phyloP scores from a whole-genome alignment of 1,140 invertebrate genomes.

The Reticulitermes speratus region DNA sequence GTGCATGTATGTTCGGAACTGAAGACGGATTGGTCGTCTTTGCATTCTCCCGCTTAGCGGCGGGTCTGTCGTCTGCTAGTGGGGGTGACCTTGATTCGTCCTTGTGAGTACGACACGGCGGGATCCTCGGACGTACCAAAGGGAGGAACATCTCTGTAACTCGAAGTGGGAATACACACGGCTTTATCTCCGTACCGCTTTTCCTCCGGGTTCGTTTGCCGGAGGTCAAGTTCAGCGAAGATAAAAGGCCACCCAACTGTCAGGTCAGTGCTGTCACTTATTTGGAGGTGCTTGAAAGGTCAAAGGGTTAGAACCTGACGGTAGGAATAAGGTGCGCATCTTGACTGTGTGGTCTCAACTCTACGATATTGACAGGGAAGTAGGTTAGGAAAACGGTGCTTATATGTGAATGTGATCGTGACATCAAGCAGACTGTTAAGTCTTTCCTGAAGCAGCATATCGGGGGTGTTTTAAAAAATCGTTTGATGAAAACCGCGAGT shows the following conservation, averaged over 20 bases:
- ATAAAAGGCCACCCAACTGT: conserved; percentile 10
- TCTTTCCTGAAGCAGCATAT: too few relatives aligned
- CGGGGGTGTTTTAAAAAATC: too few relatives aligned
- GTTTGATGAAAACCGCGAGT: too few relatives aligned
- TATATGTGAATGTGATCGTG: too few relatives aligned
- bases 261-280: not conserved
- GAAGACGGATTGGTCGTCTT: not conserved
- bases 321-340: too few relatives aligned
- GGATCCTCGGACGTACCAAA: conserved; percentile 21
- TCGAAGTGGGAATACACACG: conserved; percentile 1
- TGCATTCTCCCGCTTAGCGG: conserved; percentile 26
- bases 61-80: conserved; percentile 23
- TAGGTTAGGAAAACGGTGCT: too few relatives aligned
- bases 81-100: conserved; percentile 25
- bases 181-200: not conserved
- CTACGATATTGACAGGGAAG: too few relatives aligned
- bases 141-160: not conserved
- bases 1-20: not conserved
- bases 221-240: conserved; percentile 3
- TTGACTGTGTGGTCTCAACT: too few relatives aligned
- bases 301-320: too few relatives aligned
- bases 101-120: conserved; percentile 16
- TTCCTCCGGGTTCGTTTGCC: not conserved
- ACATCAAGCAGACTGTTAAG: too few relatives aligned
- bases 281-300: too few relatives aligned